Evolutionary conservation across 2,888 invertebrate genomes (phyloP), one percentile per base, ranked within the genome.

Genomic region (Cephonodes hylas): DNA sequence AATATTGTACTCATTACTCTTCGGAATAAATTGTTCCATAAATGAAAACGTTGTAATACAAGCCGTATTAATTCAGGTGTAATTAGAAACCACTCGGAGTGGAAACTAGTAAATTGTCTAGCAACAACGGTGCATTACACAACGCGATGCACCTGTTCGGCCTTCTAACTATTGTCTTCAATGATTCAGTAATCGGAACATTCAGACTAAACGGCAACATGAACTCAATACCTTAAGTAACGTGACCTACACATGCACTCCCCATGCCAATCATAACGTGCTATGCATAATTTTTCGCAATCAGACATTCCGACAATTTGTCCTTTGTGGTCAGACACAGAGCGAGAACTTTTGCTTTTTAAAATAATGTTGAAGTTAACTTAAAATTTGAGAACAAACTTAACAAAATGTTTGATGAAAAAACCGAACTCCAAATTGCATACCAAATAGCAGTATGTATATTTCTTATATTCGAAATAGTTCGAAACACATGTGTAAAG

Each of bases 91-190:
- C 27, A 15, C 27, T 27, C 8, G 8, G 27, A 27, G 48, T 53
- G 48, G 48, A 53, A 53, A 18, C 27, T 45, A 3, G 27, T 53
- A 53, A 53, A 53, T 53, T 46, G 45, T 53, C 31, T 31, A 31
- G 18, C 20, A 44, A 44, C 44, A 18, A 13, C 34, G 13, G 44
- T 10, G 44, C 20, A 20, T 44, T 44, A 44, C 44, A 44, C 44
- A 44, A 44, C 20, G 8, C 20, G n/a, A n/a, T 31, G 53, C 53
- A 27, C 53, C 44, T 44, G 53, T 31, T 5, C 38, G 53, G 31
- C 53, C 53, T 31, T 53, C 48, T 25, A 8, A 18, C 44, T 13
- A 53, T 53, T 53, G 53, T 53, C 53, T 53, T 53, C 53, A 53
- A 53, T 53, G 27, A 53, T 53, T 31, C 18, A 53, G 7, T 27